Evolutionary conservation across 1,140 invertebrate genomes (phyloP), one percentile per base, ranked within the genome.

Genomic region (Cydia fagiglandana): DNA sequence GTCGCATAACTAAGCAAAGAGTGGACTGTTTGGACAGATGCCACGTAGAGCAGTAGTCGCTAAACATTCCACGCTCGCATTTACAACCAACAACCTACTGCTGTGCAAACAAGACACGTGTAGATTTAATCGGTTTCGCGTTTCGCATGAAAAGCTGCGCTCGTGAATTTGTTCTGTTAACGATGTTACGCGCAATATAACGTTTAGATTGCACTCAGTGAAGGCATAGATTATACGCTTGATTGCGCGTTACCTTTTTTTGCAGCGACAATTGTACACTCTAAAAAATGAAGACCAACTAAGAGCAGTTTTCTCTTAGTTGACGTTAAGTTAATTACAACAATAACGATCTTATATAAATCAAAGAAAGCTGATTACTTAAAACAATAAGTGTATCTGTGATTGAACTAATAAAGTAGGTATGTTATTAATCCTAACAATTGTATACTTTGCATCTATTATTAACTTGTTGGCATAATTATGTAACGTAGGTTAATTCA

Each of bases 11-110:
- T 80, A 78, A 79, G 81, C 76, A 83, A 75, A 76, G 80, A 83
- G 76, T 78, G 81, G 75, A 41, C 76, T 86, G 83, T 88, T 91
- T 89, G 90, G 88, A 90, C 86, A 88, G 84, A 85, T 91, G 90
- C 88, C 87, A 89, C 83, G 80, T 64, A 73, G 75, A 53, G 74
- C 75, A 20, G 24, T 75, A 73, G 75, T 80, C 80, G 79, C 85
- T 86, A 82, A 85, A 88, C 85, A 90, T 86, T 86, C 81, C 83
- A 76, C 76, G 79, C 77, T 70, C 81, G 81, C 83, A 83, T 85
- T 85, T 84, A 89, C 80, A 86, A 81, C 81, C 30, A 45, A 64
- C 30, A 45, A 64, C 53, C 75, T 77, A 77, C 76, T 76, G 79
- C 81, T 84, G 82, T 80, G 84, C 83, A 88, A 87, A 89, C 82